Base-by-base conservation (phyloP, 1,140 invertebrate species). In the Sycobia sp. region DNA sequence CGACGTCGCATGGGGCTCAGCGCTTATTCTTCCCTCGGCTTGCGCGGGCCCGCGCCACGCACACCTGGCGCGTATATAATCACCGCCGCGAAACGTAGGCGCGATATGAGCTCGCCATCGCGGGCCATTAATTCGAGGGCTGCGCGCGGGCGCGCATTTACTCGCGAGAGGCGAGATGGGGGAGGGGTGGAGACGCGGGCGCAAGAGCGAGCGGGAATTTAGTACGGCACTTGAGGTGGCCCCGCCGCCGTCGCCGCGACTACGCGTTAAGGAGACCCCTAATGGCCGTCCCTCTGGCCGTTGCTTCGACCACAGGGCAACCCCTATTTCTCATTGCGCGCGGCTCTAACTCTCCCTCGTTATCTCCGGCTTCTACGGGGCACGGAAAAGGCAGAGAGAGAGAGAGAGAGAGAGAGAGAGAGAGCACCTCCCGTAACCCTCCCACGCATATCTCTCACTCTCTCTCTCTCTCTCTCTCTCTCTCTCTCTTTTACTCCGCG, bases 221-320 rank as follows among this genome's bases (percentile, higher is more conserved):
- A 81, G 78, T 79, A 72, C 79, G 79, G 77, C 72, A 80, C 77
- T 80, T 70, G 72, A 56, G 11, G 11, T 32, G 29, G 5, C 29
- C 29, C 29, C 5, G 5, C 29, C 72, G 73, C 69, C 70, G 75
- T 71, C 69, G 38, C 9, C 32, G 5, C 32, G 32, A 34, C 32
- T n/a, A n/a, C n/a, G n/a, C n/a, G n/a, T n/a, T n/a, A 69, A 71
- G 43, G 69, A 78, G 73, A 76, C 74, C 76, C 73, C 74, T 81
- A 81, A 80, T 81, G 77, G 77, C 76, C 76, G 77, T 73, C n/a
- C n/a, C n/a, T n/a, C n/a, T n/a, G 76, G 72, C 73, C 76, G 72
- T 70, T 73, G 70, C 71, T 66, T 73, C 71, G 73, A 74, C 74
- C 73, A 65, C 75, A 72, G 67, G 69, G 66, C 70, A 67, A 56